These are phyloP conservation scores for Ichneumoninae sp. DNA, from an alignment of 2,888 invertebrate species.

Conservation along the genomic window DNA sequence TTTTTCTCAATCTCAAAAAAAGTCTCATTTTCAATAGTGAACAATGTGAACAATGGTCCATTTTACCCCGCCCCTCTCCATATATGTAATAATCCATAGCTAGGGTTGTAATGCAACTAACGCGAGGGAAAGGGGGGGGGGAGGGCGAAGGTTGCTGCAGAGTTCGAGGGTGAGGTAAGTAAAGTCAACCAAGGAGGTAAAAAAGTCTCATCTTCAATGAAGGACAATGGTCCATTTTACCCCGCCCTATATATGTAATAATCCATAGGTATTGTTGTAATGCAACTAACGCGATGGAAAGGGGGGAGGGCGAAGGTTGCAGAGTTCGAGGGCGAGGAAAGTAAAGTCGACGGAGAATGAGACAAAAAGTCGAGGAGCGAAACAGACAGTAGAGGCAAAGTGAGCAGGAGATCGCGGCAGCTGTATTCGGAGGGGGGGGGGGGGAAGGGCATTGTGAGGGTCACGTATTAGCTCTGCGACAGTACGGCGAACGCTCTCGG, in stretches of 20 bases:
- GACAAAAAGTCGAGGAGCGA: conserved; percentile 36
- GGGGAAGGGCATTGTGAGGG: conserved; percentile 70
- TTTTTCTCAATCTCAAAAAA: too few species aligned
- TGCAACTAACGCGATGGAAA: conserved; percentile 5
- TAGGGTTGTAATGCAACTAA: too few species aligned
- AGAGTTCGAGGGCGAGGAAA: conserved; percentile 17
- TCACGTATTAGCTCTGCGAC: conserved; percentile 73
- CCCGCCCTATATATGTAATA: not conserved
- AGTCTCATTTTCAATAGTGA: too few species aligned
- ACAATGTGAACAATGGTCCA: too few species aligned
- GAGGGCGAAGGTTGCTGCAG: not conserved
- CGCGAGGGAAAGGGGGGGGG: not conserved
- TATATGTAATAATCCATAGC: too few species aligned
- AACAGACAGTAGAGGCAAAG: conserved; percentile 51
- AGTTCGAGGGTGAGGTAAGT: conserved; percentile 4
- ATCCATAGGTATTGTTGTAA: not conserved
- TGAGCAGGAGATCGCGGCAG: conserved; percentile 67
- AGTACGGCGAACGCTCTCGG: conserved; percentile 34
- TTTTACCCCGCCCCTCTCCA: too few species aligned
- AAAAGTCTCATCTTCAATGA: not conserved
- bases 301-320: not conserved
- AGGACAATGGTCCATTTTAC: not conserved
- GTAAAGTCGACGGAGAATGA: conserved; percentile 29
- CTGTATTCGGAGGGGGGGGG: conserved; percentile 62
- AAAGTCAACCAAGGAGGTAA: not conserved